Conservation (phyloP, 2,888 invertebrate species). For the Alentia gelatinosa region DNA sequence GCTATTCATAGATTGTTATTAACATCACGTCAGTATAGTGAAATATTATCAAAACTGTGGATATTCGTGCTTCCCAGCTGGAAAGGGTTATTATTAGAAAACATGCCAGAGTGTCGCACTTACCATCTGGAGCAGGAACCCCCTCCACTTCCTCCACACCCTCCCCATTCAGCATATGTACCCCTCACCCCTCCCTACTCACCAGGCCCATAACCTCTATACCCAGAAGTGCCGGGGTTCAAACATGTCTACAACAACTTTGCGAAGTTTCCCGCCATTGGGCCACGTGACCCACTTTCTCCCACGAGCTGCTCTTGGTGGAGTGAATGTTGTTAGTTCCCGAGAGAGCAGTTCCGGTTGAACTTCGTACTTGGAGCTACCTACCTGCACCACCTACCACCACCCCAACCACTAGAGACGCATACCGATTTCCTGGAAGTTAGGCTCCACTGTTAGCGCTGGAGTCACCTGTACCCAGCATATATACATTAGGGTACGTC, state of each 20-base stretch:
- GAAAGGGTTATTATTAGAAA: conserved; percentile 21
- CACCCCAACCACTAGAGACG: too few relatives aligned
- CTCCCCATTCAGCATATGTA: neutral
- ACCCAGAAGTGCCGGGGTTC: neutral
- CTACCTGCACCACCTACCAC: too few relatives aligned
- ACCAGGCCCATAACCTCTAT: neutral
- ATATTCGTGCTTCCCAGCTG: neutral
- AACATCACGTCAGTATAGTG: neutral
- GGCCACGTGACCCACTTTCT: neutral
- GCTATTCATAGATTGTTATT: too few relatives aligned
- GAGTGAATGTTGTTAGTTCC: too few relatives aligned
- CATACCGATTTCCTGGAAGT: too few relatives aligned
- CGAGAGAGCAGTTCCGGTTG: neutral
- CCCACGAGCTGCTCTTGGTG: neutral
- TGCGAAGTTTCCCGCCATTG: neutral
- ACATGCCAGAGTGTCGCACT: neutral
- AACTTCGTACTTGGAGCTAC: too few relatives aligned
- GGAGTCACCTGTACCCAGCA: too few relatives aligned
- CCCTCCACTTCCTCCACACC: neutral
- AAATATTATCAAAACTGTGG: neutral
- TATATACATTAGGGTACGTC: too few relatives aligned
- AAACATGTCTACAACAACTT: neutral
- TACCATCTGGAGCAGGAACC: conserved; percentile 12
- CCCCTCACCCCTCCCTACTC: neutral
- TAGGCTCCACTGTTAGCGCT: too few relatives aligned